Conservation (phyloP, 2,113 vertebrate species). For the Hemiprocne comata region DNA sequence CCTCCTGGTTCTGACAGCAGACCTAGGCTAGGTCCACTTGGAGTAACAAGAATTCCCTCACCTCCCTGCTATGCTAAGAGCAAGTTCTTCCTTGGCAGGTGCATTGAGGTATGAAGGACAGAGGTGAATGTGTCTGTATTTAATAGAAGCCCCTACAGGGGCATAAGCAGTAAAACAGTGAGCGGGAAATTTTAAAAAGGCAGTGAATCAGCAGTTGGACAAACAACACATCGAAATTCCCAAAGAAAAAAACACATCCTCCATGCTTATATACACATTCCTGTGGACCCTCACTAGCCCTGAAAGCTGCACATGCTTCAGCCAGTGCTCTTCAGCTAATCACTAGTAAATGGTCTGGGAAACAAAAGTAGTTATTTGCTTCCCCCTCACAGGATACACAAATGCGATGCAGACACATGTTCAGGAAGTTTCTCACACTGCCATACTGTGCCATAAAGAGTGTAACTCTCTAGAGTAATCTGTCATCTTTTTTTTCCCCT, state of each 20-base stretch:
- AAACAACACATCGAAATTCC: neutral
- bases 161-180: neutral
- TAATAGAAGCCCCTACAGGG: neutral
- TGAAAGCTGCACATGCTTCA: neutral
- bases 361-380: neutral
- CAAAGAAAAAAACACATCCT: neutral
- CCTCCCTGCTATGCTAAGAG: neutral
- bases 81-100: neutral
- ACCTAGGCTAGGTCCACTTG: neutral
- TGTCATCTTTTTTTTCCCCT: neutral
- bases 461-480: neutral
- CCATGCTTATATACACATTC: neutral
- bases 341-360: neutral
- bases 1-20: neutral
- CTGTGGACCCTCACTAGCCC: neutral
- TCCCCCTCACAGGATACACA: neutral
- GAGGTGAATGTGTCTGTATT: neutral
- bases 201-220: neutral
- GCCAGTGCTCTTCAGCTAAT: neutral
- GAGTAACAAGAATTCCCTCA: neutral
- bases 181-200: neutral
- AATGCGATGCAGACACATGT: neutral
- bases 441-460: neutral
- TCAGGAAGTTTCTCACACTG: neutral
- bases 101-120: neutral